Percentiles rank a stretch among this genome's conserved stretches.
Evolutionary conservation across 2,888 invertebrate genomes (phyloP).

Genomic region (Drosophila anomelani): DNA sequence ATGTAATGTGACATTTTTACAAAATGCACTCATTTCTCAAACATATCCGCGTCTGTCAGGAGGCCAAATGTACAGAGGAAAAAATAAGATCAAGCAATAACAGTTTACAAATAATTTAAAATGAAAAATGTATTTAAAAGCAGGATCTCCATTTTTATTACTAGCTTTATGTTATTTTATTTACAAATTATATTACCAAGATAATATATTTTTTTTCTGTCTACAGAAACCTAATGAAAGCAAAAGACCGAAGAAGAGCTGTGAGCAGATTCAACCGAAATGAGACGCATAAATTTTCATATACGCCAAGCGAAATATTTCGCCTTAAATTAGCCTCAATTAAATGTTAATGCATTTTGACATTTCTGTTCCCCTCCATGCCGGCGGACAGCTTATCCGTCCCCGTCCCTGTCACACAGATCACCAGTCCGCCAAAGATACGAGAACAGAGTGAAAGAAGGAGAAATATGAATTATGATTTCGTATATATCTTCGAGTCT

Average conservation of each 20-base stretch:
- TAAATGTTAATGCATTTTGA: constrained; percentile 85
- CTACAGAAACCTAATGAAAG: constrained; percentile 38
- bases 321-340: constrained; percentile 84
- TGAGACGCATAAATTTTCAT: constrained; percentile 77
- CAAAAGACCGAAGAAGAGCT: constrained; percentile 46
- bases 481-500: constrained; percentile 48
- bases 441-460: constrained; percentile 13
- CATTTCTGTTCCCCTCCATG: constrained; percentile 76
- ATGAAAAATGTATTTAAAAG: background rate
- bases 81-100: background rate
- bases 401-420: constrained; percentile 36
- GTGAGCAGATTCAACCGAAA: constrained; percentile 47
- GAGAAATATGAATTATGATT: constrained; percentile 61
- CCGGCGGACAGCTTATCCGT: constrained; percentile 8
- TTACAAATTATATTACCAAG: background rate
- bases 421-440: constrained; percentile 37
- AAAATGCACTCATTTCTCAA: constrained; percentile 83
- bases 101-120: background rate
- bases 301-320: constrained; percentile 81
- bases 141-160: background rate
- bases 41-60: constrained; percentile 70
- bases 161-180: too few relatives aligned
- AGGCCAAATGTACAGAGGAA: constrained; percentile 9
- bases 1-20: constrained; percentile 84
- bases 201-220: background rate